Conservation (phyloP, 2,888 invertebrate genomes). For the Caenorhabditis japonica region DNA sequence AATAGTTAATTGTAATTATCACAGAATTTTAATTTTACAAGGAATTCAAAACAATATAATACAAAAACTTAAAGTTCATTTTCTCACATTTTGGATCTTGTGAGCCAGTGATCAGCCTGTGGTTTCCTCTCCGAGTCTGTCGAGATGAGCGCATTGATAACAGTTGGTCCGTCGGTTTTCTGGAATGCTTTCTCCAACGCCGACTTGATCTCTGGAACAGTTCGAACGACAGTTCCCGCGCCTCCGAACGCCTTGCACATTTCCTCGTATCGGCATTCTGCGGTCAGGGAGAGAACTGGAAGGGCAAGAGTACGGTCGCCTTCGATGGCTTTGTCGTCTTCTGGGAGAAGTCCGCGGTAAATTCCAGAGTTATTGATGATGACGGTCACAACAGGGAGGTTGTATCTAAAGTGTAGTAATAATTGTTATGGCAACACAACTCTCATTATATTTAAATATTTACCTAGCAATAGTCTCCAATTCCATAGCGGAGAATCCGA, state of each 20-base stretch:
- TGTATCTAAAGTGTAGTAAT: too few relatives aligned
- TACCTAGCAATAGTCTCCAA: conserved; percentile 91
- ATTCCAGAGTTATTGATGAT: conserved; percentile 97
- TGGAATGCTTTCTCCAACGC: conserved; percentile 56
- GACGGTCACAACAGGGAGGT: conserved; percentile 89
- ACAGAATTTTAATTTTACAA: conserved; percentile 8
- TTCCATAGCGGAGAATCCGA: conserved; percentile 98
- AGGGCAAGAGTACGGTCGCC: conserved; percentile 84
- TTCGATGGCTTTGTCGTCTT: conserved; percentile 84
- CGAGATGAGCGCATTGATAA: conserved; percentile 91
- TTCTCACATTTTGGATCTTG: conserved; percentile 84
- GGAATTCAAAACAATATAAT: conserved; percentile 6
- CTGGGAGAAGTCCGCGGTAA: conserved; percentile 87
- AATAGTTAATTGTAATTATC: conserved; percentile 17
- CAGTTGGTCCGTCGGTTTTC: conserved; percentile 83
- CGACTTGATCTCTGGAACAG: conserved; percentile 82
- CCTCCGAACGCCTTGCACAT: conserved; percentile 90
- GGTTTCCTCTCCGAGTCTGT: conserved; percentile 90
- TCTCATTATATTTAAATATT: too few relatives aligned
- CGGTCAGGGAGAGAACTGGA: conserved; percentile 87
- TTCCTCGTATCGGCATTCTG: conserved; percentile 88
- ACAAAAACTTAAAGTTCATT: background rate
- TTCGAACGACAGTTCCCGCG: conserved; percentile 86
- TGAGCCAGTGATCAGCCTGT: conserved; percentile 92
- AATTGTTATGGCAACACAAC: too few relatives aligned